Evolutionary conservation across 2,888 invertebrate genomes (phyloP).

Genomic region (Sabatieria punctata): DNA sequence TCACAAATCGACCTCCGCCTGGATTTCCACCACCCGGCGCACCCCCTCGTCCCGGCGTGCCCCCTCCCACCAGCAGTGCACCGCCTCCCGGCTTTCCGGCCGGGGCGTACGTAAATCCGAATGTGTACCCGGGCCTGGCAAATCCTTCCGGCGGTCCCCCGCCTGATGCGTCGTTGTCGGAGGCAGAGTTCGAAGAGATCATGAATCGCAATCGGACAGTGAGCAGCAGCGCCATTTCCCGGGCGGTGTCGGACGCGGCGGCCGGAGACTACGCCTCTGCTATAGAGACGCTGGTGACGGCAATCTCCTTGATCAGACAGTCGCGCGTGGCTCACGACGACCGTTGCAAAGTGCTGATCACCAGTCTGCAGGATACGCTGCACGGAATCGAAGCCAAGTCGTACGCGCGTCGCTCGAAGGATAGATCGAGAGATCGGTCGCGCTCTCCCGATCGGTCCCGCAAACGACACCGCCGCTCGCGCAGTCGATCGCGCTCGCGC

Average conservation of each 20-base stretch:
- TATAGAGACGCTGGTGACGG: constrained; percentile 93
- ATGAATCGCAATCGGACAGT: constrained; percentile 92
- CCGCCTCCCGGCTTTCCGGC: constrained; percentile 11
- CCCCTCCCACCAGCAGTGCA: background rate
- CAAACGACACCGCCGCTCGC: constrained; percentile 7
- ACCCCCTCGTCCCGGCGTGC: too few relatives aligned
- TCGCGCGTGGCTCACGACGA: constrained; percentile 90
- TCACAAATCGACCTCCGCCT: constrained; percentile 11
- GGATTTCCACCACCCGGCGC: constrained; percentile 9
- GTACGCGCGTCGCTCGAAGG: constrained; percentile 42
- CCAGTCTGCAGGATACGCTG: constrained; percentile 85
- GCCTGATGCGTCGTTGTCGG: constrained; percentile 38
- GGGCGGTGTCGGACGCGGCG: constrained; percentile 81
- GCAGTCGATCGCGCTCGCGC: constrained; percentile 7
- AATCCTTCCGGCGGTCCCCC: background rate
- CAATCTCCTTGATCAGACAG: constrained; percentile 93
- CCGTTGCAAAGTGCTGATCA: constrained; percentile 89
- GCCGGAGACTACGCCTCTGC: constrained; percentile 88
- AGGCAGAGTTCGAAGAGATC: constrained; percentile 94
- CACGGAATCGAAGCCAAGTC: constrained; percentile 95
- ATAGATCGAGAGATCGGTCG: constrained; percentile 2
- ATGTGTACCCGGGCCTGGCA: constrained; percentile 16
- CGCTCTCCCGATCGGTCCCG: constrained; percentile 1
- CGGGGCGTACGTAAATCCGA: constrained; percentile 20
- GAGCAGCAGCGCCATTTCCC: constrained; percentile 72